These are phyloP conservation scores for Geophilus truncorum DNA, from an alignment of 2,888 invertebrate genomes.

Conservation along the genomic window DNA sequence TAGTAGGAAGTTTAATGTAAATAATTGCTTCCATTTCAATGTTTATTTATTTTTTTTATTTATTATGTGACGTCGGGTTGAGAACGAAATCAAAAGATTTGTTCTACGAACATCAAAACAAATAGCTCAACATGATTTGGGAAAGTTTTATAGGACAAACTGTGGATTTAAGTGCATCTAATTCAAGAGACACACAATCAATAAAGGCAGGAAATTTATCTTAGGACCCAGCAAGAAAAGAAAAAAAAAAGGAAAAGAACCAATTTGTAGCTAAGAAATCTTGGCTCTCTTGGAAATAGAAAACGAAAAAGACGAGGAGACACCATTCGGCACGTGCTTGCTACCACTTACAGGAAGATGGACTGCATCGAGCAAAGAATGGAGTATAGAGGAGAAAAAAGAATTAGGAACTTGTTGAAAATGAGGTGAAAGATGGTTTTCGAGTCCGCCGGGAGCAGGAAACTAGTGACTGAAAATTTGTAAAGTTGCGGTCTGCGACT, in stretches of 20 bases:
- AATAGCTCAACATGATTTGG: not conserved
- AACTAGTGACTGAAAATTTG: not conserved
- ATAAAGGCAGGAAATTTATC: slow-evolving; percentile 31
- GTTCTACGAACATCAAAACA: not conserved
- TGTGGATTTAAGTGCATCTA: slow-evolving; percentile 18
- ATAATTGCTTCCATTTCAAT: not conserved
- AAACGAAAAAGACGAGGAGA: not conserved
- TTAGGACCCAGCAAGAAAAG: not conserved
- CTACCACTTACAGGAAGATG: slow-evolving; percentile 32
- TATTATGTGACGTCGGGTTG: not conserved
- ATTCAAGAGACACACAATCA: slow-evolving; percentile 12
- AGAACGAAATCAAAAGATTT: not conserved
- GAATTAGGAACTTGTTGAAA: slow-evolving; percentile 27
- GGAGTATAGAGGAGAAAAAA: not conserved
- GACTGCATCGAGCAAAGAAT: slow-evolving; percentile 19
- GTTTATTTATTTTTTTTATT: not conserved
- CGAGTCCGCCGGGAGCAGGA: not conserved
- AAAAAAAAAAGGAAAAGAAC: slow-evolving; percentile 6
- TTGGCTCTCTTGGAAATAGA: slow-evolving; percentile 6
- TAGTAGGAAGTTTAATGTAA: not conserved
- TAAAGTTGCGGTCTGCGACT: not conserved
- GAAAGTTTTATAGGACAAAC: not conserved
- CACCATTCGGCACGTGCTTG: slow-evolving; percentile 28
- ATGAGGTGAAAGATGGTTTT: slow-evolving; percentile 25
- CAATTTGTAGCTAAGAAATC: slow-evolving; percentile 34